Evolutionary conservation across 1,140 invertebrate genomes (phyloP).

Genomic region (Arctopsyche grandis): DNA sequence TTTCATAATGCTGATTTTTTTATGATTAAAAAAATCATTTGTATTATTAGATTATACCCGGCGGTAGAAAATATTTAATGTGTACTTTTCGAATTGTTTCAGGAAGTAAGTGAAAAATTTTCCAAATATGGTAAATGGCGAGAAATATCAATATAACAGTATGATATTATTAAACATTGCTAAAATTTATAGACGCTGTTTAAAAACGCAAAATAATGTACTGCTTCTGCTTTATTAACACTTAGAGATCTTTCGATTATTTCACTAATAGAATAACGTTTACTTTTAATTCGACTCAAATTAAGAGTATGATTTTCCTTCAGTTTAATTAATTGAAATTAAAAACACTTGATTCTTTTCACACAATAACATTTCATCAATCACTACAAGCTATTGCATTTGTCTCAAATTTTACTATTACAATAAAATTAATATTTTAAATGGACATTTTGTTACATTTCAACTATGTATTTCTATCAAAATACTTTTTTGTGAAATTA

Average conservation of each 20-base stretch:
- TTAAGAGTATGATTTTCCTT: not conserved
- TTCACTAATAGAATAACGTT: constrained; percentile 19
- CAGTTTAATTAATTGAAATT: not conserved
- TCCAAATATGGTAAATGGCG: constrained; percentile 56
- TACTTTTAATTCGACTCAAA: not conserved
- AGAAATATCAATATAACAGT: constrained; percentile 20
- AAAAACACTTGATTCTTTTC: not conserved
- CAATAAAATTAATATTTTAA: too few relatives aligned
- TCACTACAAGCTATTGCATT: not conserved
- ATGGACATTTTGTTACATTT: too few relatives aligned
- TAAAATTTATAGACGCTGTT: constrained; percentile 41
- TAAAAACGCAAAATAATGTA: constrained; percentile 35
- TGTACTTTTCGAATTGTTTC: constrained; percentile 65
- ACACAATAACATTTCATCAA: not conserved
- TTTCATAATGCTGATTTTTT: constrained; percentile 51
- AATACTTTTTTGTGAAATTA: too few relatives aligned
- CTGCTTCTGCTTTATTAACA: constrained; percentile 45
- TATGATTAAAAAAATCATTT: too few relatives aligned
- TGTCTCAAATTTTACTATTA: not conserved
- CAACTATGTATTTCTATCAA: too few relatives aligned
- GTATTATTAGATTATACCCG: constrained; percentile 46
- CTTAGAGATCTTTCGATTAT: constrained; percentile 8
- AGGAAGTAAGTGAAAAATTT: constrained; percentile 70
- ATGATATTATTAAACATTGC: constrained; percentile 42
- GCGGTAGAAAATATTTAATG: not conserved